Conservation (phyloP, 2,888 invertebrate species). For the Perizoma affinitatum region DNA sequence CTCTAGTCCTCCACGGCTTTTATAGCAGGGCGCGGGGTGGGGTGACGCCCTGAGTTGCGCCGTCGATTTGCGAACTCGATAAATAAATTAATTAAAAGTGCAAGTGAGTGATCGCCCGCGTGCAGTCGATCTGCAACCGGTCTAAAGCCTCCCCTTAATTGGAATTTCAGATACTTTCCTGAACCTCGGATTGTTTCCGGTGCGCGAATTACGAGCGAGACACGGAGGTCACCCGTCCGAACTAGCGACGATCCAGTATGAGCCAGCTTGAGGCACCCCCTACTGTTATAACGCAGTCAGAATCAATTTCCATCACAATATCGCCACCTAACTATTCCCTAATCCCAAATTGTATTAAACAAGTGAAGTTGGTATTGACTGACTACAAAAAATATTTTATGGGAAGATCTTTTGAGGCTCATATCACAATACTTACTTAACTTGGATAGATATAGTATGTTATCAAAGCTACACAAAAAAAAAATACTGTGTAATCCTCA, state of each 20-base stretch:
- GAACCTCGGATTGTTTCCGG: slow-evolving; percentile 60
- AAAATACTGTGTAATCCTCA: too few relatives aligned
- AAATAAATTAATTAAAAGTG: slow-evolving; percentile 85
- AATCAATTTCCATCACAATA: slow-evolving; percentile 41
- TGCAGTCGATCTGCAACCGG: slow-evolving; percentile 72
- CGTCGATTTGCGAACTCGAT: slow-evolving; percentile 82
- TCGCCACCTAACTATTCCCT: slow-evolving; percentile 4
- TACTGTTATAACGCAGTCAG: slow-evolving; percentile 43
- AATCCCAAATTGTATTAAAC: slow-evolving; percentile 17
- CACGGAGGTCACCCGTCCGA: slow-evolving; percentile 47
- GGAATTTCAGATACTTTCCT: slow-evolving; percentile 71
- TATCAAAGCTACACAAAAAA: too few relatives aligned
- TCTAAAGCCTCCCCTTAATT: slow-evolving; percentile 75
- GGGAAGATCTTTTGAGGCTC: too few relatives aligned
- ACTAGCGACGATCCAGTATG: slow-evolving; percentile 40
- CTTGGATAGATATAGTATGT: too few relatives aligned
- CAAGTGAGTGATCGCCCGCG: slow-evolving; percentile 81
- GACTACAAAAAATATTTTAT: neutral
- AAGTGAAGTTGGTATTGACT: neutral
- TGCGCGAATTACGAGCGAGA: too few relatives aligned
- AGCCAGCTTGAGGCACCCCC: slow-evolving; percentile 49
- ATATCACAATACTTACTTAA: too few relatives aligned
- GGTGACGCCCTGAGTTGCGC: slow-evolving; percentile 80
- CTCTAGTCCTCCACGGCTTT: slow-evolving; percentile 64
- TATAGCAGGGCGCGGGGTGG: slow-evolving; percentile 76